These are phyloP conservation scores for Andrena praecox DNA, from an alignment of 2,888 invertebrate genomes.

Conservation along the genomic window DNA sequence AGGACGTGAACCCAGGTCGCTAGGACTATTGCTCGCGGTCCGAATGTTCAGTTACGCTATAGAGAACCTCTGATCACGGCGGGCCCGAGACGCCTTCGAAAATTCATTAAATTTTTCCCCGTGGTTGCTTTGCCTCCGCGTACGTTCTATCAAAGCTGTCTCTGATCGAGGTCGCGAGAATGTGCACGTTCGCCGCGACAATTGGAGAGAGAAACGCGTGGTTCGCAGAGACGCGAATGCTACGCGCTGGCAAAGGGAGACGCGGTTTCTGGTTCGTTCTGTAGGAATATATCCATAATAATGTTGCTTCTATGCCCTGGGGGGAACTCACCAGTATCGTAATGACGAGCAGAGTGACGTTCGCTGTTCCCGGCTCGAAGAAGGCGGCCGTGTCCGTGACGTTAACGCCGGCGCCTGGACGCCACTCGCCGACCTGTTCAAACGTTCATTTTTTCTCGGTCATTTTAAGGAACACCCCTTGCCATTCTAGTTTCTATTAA, in stretches of 20 bases:
- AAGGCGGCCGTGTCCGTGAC: constrained; percentile 90
- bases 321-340: constrained; percentile 89
- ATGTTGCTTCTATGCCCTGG: not conserved
- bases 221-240: not conserved
- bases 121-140: constrained; percentile 8
- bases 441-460: not conserved
- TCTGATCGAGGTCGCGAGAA: not conserved
- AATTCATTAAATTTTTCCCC: constrained; percentile 23
- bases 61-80: not conserved
- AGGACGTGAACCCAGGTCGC: not conserved
- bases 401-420: constrained; percentile 88
- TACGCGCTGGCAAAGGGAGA: not conserved
- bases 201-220: constrained; percentile 1
- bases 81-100: not conserved
- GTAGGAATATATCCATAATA: not conserved
- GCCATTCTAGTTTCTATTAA: not conserved
- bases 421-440: constrained; percentile 90
- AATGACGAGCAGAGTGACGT: constrained; percentile 91
- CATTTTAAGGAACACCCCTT: not conserved
- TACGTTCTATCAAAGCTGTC: not conserved
- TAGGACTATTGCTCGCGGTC: not conserved
- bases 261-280: not conserved
- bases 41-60: not conserved
- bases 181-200: not conserved
- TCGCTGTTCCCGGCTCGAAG: constrained; percentile 90